These are phyloP conservation scores for Enoplosus armatus DNA, from an alignment of 2,797 vertebrate genomes.

Conservation along the genomic window DNA sequence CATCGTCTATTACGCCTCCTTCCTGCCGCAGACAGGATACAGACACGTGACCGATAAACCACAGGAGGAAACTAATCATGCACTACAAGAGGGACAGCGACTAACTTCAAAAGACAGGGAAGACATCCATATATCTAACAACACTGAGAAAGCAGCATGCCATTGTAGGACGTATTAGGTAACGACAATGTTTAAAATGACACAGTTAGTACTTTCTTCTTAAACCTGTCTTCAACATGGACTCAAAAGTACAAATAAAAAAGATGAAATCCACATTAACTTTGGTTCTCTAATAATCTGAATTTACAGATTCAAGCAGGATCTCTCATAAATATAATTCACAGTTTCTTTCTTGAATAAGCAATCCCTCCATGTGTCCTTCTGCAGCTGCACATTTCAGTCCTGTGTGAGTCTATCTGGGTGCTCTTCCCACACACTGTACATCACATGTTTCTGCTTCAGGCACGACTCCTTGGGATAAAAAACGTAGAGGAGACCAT, in stretches of 20 bases:
- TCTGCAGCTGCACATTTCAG: slow-evolving; percentile 47
- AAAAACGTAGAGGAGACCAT: slow-evolving; percentile 7
- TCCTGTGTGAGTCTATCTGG: slow-evolving; percentile 38
- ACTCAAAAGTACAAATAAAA: slow-evolving; percentile 19
- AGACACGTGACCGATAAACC: slow-evolving; percentile 30
- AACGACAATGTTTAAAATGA: not conserved
- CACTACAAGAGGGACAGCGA: not conserved
- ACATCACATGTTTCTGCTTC: slow-evolving; percentile 62
- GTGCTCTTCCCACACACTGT: slow-evolving; percentile 43
- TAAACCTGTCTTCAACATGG: not conserved
- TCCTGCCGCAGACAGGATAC: slow-evolving; percentile 45
- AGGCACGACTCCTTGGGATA: slow-evolving; percentile 27
- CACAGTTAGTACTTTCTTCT: slow-evolving; percentile 3
- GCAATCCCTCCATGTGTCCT: slow-evolving; percentile 22
- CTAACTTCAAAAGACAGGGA: slow-evolving; percentile 27
- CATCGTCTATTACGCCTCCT: slow-evolving; percentile 24
- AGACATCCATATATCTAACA: not conserved
- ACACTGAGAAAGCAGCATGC: not conserved
- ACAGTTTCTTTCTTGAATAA: slow-evolving; percentile 29
- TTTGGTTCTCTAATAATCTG: slow-evolving; percentile 1
- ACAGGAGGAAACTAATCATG: slow-evolving; percentile 34
- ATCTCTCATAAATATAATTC: slow-evolving; percentile 7
- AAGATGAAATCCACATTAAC: slow-evolving; percentile 30
- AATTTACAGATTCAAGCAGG: slow-evolving; percentile 10
- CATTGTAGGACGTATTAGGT: not conserved